Evolutionary conservation across 2,797 vertebrate genomes (phyloP).

Genomic region (Coregonus ussuriensis): DNA sequence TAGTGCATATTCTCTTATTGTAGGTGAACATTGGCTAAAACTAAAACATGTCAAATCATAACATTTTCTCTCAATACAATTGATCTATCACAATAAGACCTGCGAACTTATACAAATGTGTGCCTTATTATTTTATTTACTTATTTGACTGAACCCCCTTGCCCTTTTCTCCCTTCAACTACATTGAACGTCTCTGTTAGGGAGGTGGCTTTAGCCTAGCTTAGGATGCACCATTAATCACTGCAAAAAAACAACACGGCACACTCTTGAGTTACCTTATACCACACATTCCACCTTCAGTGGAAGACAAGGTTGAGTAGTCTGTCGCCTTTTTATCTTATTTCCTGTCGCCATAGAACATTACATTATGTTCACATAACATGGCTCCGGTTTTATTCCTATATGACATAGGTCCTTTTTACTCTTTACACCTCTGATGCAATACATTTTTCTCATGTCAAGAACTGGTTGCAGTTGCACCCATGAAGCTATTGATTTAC

Average conservation of each 20-base stretch:
- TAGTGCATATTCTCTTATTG: neutral
- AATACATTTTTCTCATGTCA: conserved; percentile 50
- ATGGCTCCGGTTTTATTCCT: neutral
- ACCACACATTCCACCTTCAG: neutral
- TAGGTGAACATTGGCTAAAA: neutral
- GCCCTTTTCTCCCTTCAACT: neutral
- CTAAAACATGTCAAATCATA: neutral
- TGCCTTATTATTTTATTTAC: neutral
- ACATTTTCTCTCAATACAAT: neutral
- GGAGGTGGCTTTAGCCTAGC: neutral
- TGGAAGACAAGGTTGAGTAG: neutral
- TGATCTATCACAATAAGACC: neutral
- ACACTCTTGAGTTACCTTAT: neutral
- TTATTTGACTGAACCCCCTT: neutral
- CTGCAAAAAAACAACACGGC: neutral
- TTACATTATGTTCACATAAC: neutral
- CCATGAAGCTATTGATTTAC: conserved; percentile 73
- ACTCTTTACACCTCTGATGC: conserved; percentile 26
- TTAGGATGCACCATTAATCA: neutral
- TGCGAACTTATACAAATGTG: neutral
- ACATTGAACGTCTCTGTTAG: neutral
- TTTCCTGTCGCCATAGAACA: neutral
- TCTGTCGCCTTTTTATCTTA: neutral
- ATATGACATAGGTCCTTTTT: neutral
- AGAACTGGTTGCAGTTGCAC: conserved; percentile 71